A percentile compares a stretch with the other conserved stretches of the same genome.
phyloP scores from a whole-genome alignment of 2,888 invertebrate genomes.

The Mythimna ferrago region DNA sequence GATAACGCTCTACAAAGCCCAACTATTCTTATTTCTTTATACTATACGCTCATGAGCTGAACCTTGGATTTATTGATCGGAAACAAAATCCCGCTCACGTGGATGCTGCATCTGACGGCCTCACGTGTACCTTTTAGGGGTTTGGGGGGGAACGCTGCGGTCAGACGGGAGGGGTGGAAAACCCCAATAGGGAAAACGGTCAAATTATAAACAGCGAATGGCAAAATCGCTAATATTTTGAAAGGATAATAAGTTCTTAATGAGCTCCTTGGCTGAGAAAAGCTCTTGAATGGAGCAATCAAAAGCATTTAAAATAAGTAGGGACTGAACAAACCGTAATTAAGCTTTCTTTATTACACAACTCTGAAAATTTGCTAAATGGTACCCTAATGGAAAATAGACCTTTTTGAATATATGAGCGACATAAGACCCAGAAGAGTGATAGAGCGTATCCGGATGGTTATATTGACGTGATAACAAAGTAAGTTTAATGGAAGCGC shows the following conservation, averaged over 20 bases:
- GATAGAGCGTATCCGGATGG: constrained; percentile 50
- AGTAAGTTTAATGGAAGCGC: constrained; percentile 80
- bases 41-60: constrained; percentile 1
- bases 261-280: background rate
- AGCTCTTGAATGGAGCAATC: constrained; percentile 12
- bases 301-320: constrained; percentile 2
- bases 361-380: constrained; percentile 2
- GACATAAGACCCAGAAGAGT: constrained; percentile 56
- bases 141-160: constrained; percentile 11
- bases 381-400: constrained; percentile 45
- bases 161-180: constrained; percentile 6
- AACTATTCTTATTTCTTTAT: background rate
- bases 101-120: constrained; percentile 50
- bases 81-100: constrained; percentile 66
- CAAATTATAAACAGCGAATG: constrained; percentile 5
- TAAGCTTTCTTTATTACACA: background rate
- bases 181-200: background rate
- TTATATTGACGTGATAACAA: constrained; percentile 70
- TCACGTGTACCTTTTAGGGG: constrained; percentile 46
- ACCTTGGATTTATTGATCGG: constrained; percentile 71
- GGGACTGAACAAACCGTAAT: constrained; percentile 19
- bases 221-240: constrained; percentile 15
- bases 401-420: constrained; percentile 33
- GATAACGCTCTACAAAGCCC: background rate
- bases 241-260: background rate